phyloP scores from a whole-genome alignment of 2,113 vertebrate species.

The Origma solitaria region DNA sequence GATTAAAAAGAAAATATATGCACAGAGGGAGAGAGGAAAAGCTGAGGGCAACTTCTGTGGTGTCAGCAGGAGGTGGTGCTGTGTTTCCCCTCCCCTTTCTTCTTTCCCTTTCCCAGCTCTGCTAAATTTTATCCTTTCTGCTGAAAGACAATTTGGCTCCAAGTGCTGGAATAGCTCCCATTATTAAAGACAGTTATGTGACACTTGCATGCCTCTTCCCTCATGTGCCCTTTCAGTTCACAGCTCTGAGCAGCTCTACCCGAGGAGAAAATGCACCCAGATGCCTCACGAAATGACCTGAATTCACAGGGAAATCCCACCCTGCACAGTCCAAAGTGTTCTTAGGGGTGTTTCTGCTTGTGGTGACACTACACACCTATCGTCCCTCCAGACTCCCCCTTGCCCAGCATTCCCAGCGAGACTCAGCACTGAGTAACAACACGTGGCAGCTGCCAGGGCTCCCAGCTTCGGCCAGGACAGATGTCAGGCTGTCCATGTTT shows the following conservation, averaged over 20 bases:
- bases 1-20: constrained; percentile 46
- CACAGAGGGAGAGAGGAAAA: neutral
- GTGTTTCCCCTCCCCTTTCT: constrained; percentile 46
- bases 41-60: constrained; percentile 19
- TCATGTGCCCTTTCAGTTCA: neutral
- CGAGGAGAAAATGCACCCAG: neutral
- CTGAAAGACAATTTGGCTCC: constrained; percentile 31
- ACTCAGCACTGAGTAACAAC: neutral
- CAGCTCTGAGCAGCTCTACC: neutral
- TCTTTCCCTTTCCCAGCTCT: constrained; percentile 16
- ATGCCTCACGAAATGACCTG: accelerated
- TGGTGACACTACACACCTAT: neutral
- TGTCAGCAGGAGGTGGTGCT: constrained; percentile 53
- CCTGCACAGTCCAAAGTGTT: neutral
- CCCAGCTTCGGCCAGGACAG: neutral
- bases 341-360: neutral
- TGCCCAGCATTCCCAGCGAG: neutral
- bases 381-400: neutral
- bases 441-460: neutral
- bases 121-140: constrained; percentile 36
- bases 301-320: neutral
- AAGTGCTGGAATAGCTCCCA: neutral
- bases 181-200: constrained; percentile 9
- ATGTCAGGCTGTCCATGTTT: neutral
- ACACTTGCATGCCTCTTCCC: constrained; percentile 24